Percentiles rank a stretch among this genome's conserved stretches.
Evolutionary conservation across 2,888 invertebrate species (phyloP).

Genomic region (Phyllotreta striolata): DNA sequence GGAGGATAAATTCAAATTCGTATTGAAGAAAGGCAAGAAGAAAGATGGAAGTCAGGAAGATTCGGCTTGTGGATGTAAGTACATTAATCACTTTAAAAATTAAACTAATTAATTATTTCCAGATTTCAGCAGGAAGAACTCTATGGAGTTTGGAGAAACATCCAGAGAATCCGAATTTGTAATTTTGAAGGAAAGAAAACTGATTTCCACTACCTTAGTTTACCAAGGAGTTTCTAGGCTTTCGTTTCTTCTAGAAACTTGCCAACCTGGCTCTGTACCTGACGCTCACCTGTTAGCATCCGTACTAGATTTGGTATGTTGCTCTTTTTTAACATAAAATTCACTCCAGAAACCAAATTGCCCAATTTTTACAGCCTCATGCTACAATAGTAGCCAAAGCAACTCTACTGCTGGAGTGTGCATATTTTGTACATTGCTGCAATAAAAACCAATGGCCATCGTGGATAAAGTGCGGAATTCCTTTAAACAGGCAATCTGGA

Average conservation of each 20-base stretch:
- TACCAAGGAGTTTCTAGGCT: slow-evolving; percentile 91
- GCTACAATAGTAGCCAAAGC: slow-evolving; percentile 95
- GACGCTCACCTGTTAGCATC: slow-evolving; percentile 96
- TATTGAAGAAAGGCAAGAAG: slow-evolving; percentile 86
- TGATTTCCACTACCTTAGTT: slow-evolving; percentile 81
- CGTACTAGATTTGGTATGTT: slow-evolving; percentile 84
- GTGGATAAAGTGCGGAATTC: slow-evolving; percentile 92
- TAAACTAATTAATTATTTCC: slow-evolving; percentile 29
- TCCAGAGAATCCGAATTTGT: slow-evolving; percentile 88
- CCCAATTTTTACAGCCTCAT: slow-evolving; percentile 71
- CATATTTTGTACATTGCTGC: slow-evolving; percentile 96
- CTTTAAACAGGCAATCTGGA: slow-evolving; percentile 77
- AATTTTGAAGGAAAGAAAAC: slow-evolving; percentile 83
- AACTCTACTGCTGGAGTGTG: slow-evolving; percentile 91
- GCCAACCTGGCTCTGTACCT: slow-evolving; percentile 94
- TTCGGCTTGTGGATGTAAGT: slow-evolving; percentile 77
- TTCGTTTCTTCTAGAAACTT: slow-evolving; percentile 92
- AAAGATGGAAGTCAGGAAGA: slow-evolving; percentile 90
- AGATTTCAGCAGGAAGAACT: slow-evolving; percentile 82
- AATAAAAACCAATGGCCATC: slow-evolving; percentile 98
- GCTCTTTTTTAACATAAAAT: slow-evolving; percentile 24
- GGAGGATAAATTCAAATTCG: slow-evolving; percentile 87
- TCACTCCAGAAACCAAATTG: background rate
- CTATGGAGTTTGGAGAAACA: slow-evolving; percentile 81
- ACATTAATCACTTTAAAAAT: background rate